These are phyloP conservation scores for Lumbricus terrestris DNA, from an alignment of 2,888 invertebrate species.

Conservation along the genomic window DNA sequence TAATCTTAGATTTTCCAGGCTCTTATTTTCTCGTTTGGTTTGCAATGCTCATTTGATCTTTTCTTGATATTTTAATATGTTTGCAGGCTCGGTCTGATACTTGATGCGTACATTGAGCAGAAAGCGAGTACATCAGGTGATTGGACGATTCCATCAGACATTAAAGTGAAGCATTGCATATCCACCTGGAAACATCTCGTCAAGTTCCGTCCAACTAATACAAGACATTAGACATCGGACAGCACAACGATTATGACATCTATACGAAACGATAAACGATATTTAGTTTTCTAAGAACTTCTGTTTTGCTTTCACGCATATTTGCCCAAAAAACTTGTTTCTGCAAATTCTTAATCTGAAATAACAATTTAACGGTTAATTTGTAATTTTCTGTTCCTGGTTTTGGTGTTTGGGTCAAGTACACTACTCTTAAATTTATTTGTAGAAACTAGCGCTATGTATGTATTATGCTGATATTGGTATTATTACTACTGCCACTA, in stretches of 20 bases:
- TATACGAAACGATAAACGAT: neutral
- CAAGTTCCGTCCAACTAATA: neutral
- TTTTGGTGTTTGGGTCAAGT: neutral
- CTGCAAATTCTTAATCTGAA: neutral
- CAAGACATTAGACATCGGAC: neutral
- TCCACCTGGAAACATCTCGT: conserved; percentile 7
- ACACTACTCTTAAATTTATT: neutral
- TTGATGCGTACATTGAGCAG: neutral
- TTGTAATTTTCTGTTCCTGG: neutral
- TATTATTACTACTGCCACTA: neutral
- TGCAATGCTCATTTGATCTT: neutral
- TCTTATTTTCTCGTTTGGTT: neutral
- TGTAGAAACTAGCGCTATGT: neutral
- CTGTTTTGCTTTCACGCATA: neutral
- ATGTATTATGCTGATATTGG: neutral
- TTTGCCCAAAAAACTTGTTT: neutral
- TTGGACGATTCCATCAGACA: neutral
- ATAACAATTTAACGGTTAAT: neutral
- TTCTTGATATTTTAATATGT: neutral
- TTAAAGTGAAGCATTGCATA: neutral
- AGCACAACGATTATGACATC: neutral
- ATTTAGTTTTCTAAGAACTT: neutral
- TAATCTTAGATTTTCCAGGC: neutral
- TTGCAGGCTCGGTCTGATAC: conserved; percentile 6
- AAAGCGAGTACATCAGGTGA: neutral